Evolutionary conservation across 2,113 vertebrate species (phyloP).

Genomic region (Strigops habroptila): DNA sequence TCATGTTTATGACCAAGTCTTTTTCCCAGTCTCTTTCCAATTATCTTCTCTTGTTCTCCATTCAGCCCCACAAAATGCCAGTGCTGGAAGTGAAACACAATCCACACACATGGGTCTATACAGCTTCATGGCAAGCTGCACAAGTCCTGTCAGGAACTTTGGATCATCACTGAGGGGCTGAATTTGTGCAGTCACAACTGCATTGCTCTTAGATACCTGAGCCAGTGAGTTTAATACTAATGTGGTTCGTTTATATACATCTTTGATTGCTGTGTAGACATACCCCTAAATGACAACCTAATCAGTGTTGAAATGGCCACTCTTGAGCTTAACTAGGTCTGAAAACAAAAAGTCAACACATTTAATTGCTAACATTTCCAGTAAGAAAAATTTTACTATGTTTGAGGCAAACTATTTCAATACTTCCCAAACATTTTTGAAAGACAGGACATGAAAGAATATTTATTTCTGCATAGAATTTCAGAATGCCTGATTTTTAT

Average conservation of each 20-base stretch:
- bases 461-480: background rate
- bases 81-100: background rate
- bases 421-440: background rate
- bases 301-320: background rate
- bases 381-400: background rate
- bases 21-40: background rate
- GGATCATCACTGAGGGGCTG: background rate
- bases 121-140: background rate
- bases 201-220: background rate
- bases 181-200: background rate
- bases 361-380: background rate
- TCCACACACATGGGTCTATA: fast-evolving
- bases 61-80: background rate
- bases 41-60: background rate
- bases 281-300: background rate
- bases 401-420: background rate
- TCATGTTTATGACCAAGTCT: background rate
- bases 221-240: background rate
- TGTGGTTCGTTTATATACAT: background rate
- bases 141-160: background rate
- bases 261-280: background rate
- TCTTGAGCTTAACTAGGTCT: background rate
- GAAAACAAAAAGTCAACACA: background rate
- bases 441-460: background rate
- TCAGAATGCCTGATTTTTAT: background rate